Conservation (phyloP, 2,797 vertebrate genomes). For the Poecilia velifera region DNA sequence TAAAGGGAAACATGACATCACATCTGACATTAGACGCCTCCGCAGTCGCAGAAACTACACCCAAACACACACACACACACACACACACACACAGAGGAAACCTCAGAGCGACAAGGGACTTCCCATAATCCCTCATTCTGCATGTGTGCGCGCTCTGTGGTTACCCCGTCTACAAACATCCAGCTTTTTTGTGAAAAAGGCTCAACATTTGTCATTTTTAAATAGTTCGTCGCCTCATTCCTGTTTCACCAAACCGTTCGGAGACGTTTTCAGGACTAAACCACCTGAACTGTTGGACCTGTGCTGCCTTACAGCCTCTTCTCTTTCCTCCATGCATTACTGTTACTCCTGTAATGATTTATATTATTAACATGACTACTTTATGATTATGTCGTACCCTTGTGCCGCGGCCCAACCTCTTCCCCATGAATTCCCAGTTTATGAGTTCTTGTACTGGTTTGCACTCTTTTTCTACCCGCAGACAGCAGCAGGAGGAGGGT, state of each 20-base stretch:
- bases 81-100: constrained; percentile 41
- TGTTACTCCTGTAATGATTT: constrained; percentile 75
- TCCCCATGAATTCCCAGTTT: constrained; percentile 45
- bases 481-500: constrained; percentile 54
- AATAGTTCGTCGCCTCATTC: not conserved
- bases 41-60: constrained; percentile 51
- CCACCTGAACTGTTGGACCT: constrained; percentile 30
- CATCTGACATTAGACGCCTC: constrained; percentile 62
- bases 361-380: constrained; percentile 70
- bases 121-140: constrained; percentile 56
- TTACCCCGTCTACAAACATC: constrained; percentile 16
- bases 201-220: not conserved
- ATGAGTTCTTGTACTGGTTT: constrained; percentile 53
- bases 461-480: constrained; percentile 53
- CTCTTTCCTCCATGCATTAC: constrained; percentile 73
- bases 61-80: constrained; percentile 37
- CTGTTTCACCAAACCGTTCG: not conserved
- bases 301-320: constrained; percentile 46
- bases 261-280: not conserved
- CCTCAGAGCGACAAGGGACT: constrained; percentile 64
- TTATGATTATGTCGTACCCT: constrained; percentile 65
- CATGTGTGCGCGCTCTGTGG: constrained; percentile 24
- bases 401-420: constrained; percentile 44
- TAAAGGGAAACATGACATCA: constrained; percentile 69
- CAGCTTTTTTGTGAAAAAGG: not conserved